phyloP scores from a whole-genome alignment of 2,797 vertebrate genomes.

The Oreonectes daqikongensis region DNA sequence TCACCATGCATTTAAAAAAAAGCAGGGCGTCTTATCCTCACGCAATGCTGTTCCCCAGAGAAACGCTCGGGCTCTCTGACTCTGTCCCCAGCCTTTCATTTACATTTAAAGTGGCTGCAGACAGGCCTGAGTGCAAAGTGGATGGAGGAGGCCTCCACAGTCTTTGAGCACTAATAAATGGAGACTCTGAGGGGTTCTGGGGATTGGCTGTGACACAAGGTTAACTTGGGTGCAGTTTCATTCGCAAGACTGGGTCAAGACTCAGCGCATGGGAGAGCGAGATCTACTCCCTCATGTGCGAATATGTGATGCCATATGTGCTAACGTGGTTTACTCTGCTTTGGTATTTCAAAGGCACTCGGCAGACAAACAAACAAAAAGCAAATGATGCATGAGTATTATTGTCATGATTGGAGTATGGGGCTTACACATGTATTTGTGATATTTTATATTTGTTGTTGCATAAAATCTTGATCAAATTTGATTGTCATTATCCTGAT shows the following conservation, averaged over 20 bases:
- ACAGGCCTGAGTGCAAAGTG: slow-evolving; percentile 47
- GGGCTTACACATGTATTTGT: too few relatives aligned
- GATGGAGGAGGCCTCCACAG: slow-evolving; percentile 47
- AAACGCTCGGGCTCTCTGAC: slow-evolving; percentile 33
- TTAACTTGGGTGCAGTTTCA: slow-evolving; percentile 47
- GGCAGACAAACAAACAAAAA: slow-evolving; percentile 7
- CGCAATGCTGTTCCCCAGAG: slow-evolving; percentile 33
- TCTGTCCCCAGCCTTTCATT: slow-evolving; percentile 58
- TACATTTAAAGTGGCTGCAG: slow-evolving; percentile 62
- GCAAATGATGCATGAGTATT: not conserved
- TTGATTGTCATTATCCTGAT: not conserved
- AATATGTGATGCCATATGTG: slow-evolving; percentile 58
- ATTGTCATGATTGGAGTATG: not conserved
- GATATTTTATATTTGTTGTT: too few relatives aligned
- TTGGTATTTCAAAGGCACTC: slow-evolving; percentile 2
- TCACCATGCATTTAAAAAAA: slow-evolving; percentile 18
- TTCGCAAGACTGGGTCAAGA: slow-evolving; percentile 45
- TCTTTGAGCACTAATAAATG: slow-evolving; percentile 51
- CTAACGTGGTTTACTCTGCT: slow-evolving; percentile 16
- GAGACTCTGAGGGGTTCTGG: slow-evolving; percentile 44
- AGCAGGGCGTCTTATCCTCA: slow-evolving; percentile 35
- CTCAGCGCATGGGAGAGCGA: slow-evolving; percentile 17
- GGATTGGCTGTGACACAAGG: slow-evolving; percentile 50
- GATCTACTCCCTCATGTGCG: slow-evolving; percentile 49
- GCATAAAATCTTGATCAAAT: not conserved